Percentiles rank a stretch among this genome's conserved stretches.
Conservation (phyloP, 2,113 vertebrate genomes). For the Rhinoderma darwinii region DNA sequence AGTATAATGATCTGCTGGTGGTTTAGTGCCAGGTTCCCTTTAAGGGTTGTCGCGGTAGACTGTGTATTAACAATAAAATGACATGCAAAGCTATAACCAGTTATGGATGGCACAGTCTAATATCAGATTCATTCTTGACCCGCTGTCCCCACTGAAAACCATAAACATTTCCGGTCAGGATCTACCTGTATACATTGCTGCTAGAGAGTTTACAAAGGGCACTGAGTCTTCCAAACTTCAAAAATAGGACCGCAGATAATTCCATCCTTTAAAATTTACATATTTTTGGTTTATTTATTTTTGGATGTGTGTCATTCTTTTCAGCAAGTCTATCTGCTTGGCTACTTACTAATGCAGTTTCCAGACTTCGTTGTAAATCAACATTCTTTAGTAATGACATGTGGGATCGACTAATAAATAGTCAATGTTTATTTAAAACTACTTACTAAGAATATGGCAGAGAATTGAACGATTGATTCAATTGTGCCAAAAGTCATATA, state of each 20-base stretch:
- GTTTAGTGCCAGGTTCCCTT: too few species aligned
- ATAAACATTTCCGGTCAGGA: not conserved
- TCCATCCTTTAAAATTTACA: not conserved
- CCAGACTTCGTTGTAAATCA: not conserved
- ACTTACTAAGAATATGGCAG: not conserved
- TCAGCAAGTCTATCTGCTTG: not conserved
- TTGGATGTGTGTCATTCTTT: not conserved
- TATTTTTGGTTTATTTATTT: not conserved
- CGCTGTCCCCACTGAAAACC: not conserved
- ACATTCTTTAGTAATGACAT: not conserved
- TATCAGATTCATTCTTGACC: not conserved
- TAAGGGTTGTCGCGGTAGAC: too few species aligned
- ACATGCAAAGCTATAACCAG: too few species aligned
- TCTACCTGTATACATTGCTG: not conserved
- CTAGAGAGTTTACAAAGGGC: too few species aligned
- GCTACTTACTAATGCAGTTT: not conserved
- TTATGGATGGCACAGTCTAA: too few species aligned
- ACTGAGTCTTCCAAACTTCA: not conserved
- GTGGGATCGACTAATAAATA: not conserved
- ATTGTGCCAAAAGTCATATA: too few species aligned
- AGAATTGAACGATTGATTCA: too few species aligned
- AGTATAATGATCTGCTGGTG: too few species aligned
- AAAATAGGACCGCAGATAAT: not conserved
- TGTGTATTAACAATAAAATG: too few species aligned
- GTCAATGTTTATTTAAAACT: not conserved